Evolutionary conservation across 2,113 vertebrate genomes (phyloP).

Genomic region (Pangasianodon gigas): DNA sequence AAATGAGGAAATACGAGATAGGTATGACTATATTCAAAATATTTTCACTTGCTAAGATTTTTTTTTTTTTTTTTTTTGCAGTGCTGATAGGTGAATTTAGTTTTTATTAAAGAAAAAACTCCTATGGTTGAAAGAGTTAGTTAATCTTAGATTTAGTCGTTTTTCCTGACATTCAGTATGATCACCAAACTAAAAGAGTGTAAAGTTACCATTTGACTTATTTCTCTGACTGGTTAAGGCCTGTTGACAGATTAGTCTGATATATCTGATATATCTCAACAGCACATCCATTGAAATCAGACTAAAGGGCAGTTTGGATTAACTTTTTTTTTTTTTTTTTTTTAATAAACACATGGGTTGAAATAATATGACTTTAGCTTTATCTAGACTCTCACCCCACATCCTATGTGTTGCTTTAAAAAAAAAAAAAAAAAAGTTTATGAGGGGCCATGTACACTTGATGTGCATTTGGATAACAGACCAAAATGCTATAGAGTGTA

Average conservation of each 20-base stretch:
- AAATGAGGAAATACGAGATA: background rate
- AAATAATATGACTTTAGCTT: slow-evolving; percentile 24
- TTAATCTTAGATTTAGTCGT: background rate
- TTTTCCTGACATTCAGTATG: background rate
- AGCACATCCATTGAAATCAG: background rate
- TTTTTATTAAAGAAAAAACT: background rate
- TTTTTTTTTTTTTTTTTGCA: background rate
- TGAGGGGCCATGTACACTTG: background rate
- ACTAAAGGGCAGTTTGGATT: slow-evolving; percentile 44
- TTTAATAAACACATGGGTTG: background rate
- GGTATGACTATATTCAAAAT: background rate
- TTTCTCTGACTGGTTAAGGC: background rate
- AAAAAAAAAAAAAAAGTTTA: background rate
- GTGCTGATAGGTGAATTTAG: background rate
- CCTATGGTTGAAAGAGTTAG: background rate
- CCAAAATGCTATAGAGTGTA: background rate
- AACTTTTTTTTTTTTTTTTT: slow-evolving; percentile 49
- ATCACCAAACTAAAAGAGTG: background rate
- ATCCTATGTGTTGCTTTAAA: slow-evolving; percentile 17
- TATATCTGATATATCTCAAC: background rate
- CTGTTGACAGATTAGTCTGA: background rate
- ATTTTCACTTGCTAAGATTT: background rate
- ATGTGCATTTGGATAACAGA: background rate
- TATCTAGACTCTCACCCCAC: slow-evolving; percentile 28
- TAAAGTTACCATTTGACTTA: background rate